phyloP scores from a whole-genome alignment of 2,113 vertebrate species.

The Electrona antarctica region DNA sequence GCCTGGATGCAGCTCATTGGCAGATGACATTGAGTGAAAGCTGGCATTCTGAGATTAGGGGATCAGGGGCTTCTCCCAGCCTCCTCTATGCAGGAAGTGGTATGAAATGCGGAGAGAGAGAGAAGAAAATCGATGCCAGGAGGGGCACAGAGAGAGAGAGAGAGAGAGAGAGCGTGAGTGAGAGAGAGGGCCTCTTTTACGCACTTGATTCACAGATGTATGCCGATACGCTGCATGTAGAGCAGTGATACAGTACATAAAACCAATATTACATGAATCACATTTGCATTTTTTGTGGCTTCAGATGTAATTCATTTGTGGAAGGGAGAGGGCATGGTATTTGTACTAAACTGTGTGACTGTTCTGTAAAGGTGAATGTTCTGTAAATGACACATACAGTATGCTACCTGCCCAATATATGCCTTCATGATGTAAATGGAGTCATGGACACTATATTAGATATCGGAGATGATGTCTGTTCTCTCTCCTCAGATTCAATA shows the following conservation, averaged over 20 bases:
- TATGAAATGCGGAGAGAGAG: conserved; percentile 52
- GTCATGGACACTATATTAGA: conserved; percentile 21
- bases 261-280: conserved; percentile 28
- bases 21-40: conserved; percentile 78
- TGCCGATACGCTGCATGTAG: conserved; percentile 46
- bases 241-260: conserved; percentile 35
- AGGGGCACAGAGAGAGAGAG: conserved; percentile 39
- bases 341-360: not conserved
- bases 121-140: conserved; percentile 60
- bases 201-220: conserved; percentile 53
- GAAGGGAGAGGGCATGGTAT: not conserved
- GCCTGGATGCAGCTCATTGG: conserved; percentile 78
- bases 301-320: not conserved
- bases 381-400: conserved; percentile 29
- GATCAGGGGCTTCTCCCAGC: conserved; percentile 72
- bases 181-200: conserved; percentile 52
- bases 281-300: conserved; percentile 18
- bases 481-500: conserved; percentile 36
- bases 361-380: conserved; percentile 3
- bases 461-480: conserved; percentile 33
- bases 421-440: conserved; percentile 24
- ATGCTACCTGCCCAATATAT: conserved; percentile 39
- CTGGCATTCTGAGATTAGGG: conserved; percentile 76
- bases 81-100: conserved; percentile 59
- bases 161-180: conserved; percentile 59